Evolutionary conservation across 2,888 invertebrate genomes (phyloP).

Genomic region (Melanchra persicariae): DNA sequence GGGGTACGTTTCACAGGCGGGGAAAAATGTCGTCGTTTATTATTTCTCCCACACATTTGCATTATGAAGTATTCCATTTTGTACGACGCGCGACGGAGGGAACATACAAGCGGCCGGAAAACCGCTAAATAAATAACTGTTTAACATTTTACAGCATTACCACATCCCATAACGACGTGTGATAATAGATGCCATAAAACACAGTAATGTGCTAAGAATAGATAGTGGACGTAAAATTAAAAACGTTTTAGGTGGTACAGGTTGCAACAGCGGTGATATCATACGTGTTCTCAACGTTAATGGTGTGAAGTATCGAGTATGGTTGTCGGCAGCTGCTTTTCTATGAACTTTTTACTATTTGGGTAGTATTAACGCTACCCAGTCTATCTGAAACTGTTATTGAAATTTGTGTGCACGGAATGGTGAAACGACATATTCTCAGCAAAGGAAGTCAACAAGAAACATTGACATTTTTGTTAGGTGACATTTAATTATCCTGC

Average conservation of each 20-base stretch:
- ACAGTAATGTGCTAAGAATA: conserved; percentile 58
- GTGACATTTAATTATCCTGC: conserved; percentile 35
- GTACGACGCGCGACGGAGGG: conserved; percentile 35
- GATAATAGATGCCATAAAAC: conserved; percentile 77
- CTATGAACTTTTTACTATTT: conserved; percentile 11
- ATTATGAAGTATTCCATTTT: conserved; percentile 61
- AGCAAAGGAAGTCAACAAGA: conserved; percentile 33
- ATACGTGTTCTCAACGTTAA: conserved; percentile 37
- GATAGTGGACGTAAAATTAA: conserved; percentile 50
- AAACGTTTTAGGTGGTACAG: conserved; percentile 36
- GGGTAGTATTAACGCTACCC: conserved; percentile 23
- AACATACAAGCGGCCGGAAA: conserved; percentile 73
- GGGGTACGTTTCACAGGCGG: conserved; percentile 65
- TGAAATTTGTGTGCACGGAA: no score
- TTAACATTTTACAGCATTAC: conserved; percentile 79
- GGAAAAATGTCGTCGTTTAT: conserved; percentile 75
- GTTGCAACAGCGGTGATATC: conserved; percentile 44
- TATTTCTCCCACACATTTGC: conserved; percentile 71
- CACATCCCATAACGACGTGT: conserved; percentile 83
- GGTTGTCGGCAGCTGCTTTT: conserved; percentile 29
- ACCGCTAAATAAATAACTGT: conserved; percentile 84
- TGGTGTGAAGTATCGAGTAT: conserved; percentile 41
- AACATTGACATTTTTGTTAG: conserved; percentile 47
- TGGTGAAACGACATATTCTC: conserved; percentile 13
- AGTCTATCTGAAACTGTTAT: conserved; percentile 5